Evolutionary conservation across 1,140 invertebrate species (phyloP).

Genomic region (Rhagoletis pomonella): DNA sequence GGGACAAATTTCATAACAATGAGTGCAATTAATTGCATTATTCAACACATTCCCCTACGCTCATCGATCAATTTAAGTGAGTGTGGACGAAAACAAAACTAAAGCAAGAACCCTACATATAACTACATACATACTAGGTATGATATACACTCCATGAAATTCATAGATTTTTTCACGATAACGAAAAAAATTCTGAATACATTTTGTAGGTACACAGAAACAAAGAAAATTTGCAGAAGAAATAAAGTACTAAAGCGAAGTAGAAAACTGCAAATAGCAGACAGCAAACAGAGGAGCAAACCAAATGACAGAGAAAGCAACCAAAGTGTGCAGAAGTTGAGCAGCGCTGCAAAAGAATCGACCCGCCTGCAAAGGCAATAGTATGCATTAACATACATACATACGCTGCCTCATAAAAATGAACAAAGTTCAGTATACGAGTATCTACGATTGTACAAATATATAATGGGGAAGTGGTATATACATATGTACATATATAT

Average conservation of each 20-base stretch:
- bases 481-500: background rate
- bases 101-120: too few relatives aligned
- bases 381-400: background rate
- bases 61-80: constrained; percentile 28
- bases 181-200: too few relatives aligned
- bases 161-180: background rate
- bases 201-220: constrained; percentile 27
- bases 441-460: too few relatives aligned
- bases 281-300: background rate
- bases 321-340: background rate
- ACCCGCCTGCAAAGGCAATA: constrained; percentile 20
- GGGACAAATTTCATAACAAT: constrained; percentile 43
- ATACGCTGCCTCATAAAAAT: background rate
- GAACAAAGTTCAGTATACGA: background rate
- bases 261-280: background rate
- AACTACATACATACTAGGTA: background rate
- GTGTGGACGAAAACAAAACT: background rate
- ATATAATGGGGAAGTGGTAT: background rate
- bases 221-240: background rate
- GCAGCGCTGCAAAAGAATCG: constrained; percentile 19
- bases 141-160: background rate
- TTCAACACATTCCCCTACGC: constrained; percentile 30
- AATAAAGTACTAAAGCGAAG: background rate
- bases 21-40: constrained; percentile 51
- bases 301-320: background rate